Evolutionary conservation across 2,797 vertebrate species (phyloP).

Genomic region (Falco cherrug): DNA sequence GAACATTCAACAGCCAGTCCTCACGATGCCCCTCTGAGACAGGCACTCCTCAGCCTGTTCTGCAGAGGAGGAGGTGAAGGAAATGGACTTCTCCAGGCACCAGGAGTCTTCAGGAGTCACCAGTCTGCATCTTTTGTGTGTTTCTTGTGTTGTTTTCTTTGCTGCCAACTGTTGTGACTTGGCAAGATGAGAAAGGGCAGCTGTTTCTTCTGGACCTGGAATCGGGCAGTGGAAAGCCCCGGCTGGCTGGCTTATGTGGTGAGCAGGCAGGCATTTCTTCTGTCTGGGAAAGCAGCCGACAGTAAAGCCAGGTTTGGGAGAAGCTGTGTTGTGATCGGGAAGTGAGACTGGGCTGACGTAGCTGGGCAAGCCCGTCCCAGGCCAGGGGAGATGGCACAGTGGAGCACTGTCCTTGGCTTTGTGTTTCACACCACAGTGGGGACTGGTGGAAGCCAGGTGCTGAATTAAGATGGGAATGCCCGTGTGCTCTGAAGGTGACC

Average conservation of each 20-base stretch:
- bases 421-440: not conserved
- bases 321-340: not conserved
- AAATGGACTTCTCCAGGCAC: not conserved
- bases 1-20: not conserved
- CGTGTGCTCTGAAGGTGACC: not conserved
- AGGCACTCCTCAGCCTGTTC: not conserved
- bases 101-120: not conserved
- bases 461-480: not conserved
- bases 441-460: not conserved
- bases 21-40: rapidly evolving
- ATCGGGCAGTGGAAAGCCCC: not conserved
- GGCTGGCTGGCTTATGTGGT: not conserved
- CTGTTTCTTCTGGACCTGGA: not conserved
- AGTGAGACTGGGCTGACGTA: not conserved
- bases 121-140: rapidly evolving
- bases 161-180: not conserved
- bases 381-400: not conserved
- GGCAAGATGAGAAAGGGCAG: not conserved
- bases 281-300: not conserved
- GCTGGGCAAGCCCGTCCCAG: not conserved
- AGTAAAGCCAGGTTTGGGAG: not conserved
- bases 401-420: not conserved
- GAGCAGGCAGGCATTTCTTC: not conserved
- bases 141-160: not conserved
- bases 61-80: not conserved